These are phyloP conservation scores for Coptodon rendalli DNA, from an alignment of 2,113 vertebrate genomes.

Conservation along the genomic window DNA sequence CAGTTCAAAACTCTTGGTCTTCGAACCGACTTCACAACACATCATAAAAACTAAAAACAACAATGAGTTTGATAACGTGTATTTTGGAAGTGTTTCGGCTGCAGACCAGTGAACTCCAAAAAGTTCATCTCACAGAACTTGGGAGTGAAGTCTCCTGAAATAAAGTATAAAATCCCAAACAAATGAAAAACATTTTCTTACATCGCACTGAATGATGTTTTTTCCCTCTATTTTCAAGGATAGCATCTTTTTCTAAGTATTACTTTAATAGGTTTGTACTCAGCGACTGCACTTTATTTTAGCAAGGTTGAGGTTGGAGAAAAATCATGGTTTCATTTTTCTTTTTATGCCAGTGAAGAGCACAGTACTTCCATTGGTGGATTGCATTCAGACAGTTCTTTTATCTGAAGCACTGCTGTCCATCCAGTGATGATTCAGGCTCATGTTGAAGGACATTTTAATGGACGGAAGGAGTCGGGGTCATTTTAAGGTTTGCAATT, in stretches of 20 bases:
- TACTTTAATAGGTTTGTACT: neutral
- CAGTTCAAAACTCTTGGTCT: neutral
- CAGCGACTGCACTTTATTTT: neutral
- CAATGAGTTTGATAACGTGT: neutral
- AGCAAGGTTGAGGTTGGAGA: neutral
- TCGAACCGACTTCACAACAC: accelerated
- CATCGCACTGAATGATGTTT: neutral
- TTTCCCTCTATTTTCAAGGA: neutral
- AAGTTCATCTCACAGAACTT: neutral
- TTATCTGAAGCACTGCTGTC: neutral
- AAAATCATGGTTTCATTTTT: neutral
- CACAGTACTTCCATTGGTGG: neutral
- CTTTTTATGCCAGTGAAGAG: neutral
- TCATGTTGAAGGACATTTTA: neutral
- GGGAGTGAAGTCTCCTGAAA: neutral
- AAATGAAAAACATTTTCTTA: neutral
- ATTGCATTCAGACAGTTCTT: neutral
- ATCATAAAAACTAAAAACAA: neutral
- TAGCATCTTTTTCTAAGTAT: neutral
- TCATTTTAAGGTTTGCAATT: neutral
- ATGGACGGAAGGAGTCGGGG: accelerated
- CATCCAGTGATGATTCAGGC: neutral
- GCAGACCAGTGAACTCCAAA: accelerated
- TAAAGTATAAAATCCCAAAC: neutral
- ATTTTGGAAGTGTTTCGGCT: neutral